Evolutionary conservation across 2,888 invertebrate genomes (phyloP), one percentile per base, ranked within the genome.

Genomic region (Himalopsyche tibetana): DNA sequence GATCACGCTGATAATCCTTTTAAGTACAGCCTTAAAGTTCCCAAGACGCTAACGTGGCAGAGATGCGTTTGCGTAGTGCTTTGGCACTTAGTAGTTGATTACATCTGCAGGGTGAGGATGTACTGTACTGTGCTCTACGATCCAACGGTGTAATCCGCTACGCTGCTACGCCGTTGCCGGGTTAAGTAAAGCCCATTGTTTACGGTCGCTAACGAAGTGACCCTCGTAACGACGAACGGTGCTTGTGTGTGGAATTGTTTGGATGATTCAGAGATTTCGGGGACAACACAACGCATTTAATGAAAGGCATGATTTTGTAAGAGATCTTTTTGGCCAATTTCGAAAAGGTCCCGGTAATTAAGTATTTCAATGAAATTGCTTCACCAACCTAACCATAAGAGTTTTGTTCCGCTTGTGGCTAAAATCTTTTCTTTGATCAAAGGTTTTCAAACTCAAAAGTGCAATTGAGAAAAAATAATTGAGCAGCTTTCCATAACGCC

Each of bases 231-330:
- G 63, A 63, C 63, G 19, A 63, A 63, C 63, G 19, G 63, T 28
- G 63, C 63, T 63, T 63, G 63, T 63, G 63, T 63, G 63, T 63
- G 63, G 63, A 63, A 63, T 63, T 63, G 63, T 63, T 28, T 28
- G 63, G 63, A 63, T 63, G 63, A 63, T 63, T 63, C 63, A 28
- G 63, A 63, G 63, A n/a, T 63, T 63, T 63, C 63, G 6, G 11
- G 63, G 63, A 63, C 63, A 63, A 63, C 63, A 63, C 63, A 6
- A 28, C 19, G 9, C 63, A 11, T 63, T 63, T 9, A 63, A 63
- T 19, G 63, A 63, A 63, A 63, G 19, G 63, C 63, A 63, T 28
- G 63, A 19, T 63, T 63, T 63, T 63, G 63, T 63, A n/a, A n/a
- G 63, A 63, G 63, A 63, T n/a, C 63, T 19, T 63, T 63, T 19